Percentiles rank a stretch among this genome's conserved stretches.
Conservation (phyloP, 2,888 invertebrate species). For the Gari tellinella region DNA sequence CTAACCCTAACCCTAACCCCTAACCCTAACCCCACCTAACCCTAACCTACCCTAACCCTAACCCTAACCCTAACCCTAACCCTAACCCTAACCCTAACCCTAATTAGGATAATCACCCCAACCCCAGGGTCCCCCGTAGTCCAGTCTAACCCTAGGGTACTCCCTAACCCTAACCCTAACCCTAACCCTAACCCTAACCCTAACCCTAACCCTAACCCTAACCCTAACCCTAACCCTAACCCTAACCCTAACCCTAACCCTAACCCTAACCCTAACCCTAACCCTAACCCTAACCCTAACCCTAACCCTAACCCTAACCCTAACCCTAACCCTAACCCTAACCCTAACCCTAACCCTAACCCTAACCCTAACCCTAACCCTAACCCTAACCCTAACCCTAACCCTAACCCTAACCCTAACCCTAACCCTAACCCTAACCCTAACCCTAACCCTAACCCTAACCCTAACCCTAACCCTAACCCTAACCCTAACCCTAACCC, state of each 20-base stretch:
- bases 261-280: slow-evolving; percentile 53
- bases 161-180: slow-evolving; percentile 46
- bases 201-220: slow-evolving; percentile 48
- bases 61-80: slow-evolving; percentile 65
- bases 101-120: no score
- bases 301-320: slow-evolving; percentile 54
- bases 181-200: slow-evolving; percentile 62
- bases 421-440: slow-evolving; percentile 62
- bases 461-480: slow-evolving; percentile 64
- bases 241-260: slow-evolving; percentile 58
- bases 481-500: slow-evolving; percentile 62
- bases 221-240: slow-evolving; percentile 51
- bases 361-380: slow-evolving; percentile 67
- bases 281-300: slow-evolving; percentile 49
- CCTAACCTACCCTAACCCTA: slow-evolving; percentile 59
- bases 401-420: slow-evolving; percentile 65
- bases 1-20: slow-evolving; percentile 47
- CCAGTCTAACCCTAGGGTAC: slow-evolving; percentile 58
- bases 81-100: slow-evolving; percentile 71
- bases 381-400: slow-evolving; percentile 54
- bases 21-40: slow-evolving; percentile 60
- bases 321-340: slow-evolving; percentile 43
- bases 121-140: no score
- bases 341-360: slow-evolving; percentile 65
- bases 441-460: slow-evolving; percentile 58